Base-by-base conservation (phyloP, 1,140 invertebrate genomes). In the Liolophura sinensis region DNA sequence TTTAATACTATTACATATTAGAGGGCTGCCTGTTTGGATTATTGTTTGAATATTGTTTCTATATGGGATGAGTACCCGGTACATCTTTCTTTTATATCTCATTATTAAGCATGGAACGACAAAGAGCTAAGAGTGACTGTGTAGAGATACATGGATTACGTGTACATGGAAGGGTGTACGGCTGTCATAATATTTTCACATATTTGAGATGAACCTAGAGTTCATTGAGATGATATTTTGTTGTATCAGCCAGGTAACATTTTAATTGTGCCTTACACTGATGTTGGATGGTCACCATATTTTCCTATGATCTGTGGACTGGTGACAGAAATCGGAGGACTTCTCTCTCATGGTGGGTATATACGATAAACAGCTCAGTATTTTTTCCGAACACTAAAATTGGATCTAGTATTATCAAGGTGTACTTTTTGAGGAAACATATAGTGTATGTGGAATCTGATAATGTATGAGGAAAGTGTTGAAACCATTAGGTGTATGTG, bases 221-320 rank as follows among this genome's bases (percentile, higher is more conserved):
- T 40, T 40, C 9, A 40, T 40, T 40, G 31, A 40, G 15, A 56
- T 20, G 3, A 9, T 54, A 27, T 57, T 31, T 64, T 15, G 31
- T 31, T 64, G 65, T 70, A 81, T 59, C 72, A 88, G 82, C 72
- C 73, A 55, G 92, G 91, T 1, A 92, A 95, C 76, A 89, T 95
- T 69, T 83, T 95, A 52, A 90, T 95, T 64, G 93, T 92, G 0
- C 85, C 88, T 63, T 88, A 88, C 22, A 95, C 92, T 0, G 93
- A 95, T 77, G 91, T 95, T 64, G 92, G 91, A 18, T 95, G 93
- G 93, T 91, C 90, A 20, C 92, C 93, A 0, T 94, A 93, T 79
- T 95, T 95, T 76, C 92, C 93, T 0, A 85, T 95, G 11, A 80
- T 95, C 7, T 83, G 87, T 1, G 93, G 92, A 20, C 87, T 95